Percentiles rank a stretch among this genome's conserved stretches.
Evolutionary conservation across 2,113 vertebrate genomes (phyloP).

Genomic region (Sprattus sprattus): DNA sequence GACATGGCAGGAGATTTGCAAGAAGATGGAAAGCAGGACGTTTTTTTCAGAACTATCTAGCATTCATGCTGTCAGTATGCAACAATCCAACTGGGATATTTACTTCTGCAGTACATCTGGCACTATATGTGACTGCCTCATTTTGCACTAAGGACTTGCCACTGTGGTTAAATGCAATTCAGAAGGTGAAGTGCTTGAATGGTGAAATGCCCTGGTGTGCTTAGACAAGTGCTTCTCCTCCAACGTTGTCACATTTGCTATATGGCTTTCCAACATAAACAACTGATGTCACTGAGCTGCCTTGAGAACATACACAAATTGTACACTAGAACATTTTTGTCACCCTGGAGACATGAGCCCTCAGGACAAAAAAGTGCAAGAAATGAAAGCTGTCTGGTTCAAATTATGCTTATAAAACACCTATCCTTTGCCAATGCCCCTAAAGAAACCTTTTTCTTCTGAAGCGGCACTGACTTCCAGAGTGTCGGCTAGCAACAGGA

Average conservation of each 20-base stretch:
- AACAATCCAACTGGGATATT: not conserved
- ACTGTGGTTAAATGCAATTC: conserved; percentile 9
- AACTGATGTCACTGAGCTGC: conserved; percentile 40
- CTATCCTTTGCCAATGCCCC: conserved; percentile 29
- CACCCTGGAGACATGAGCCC: conserved; percentile 21
- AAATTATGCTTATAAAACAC: conserved; percentile 24
- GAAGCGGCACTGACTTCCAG: conserved; percentile 9
- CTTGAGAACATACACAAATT: conserved; percentile 40
- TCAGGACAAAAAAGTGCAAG: not conserved
- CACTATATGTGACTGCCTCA: not conserved
- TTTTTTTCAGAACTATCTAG: not conserved
- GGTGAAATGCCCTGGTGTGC: conserved; percentile 13
- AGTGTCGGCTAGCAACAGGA: conserved; percentile 45
- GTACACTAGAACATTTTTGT: conserved; percentile 26
- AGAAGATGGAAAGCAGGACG: not conserved
- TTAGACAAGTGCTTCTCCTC: conserved; percentile 29
- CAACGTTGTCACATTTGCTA: conserved; percentile 31
- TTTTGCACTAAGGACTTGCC: conserved; percentile 6
- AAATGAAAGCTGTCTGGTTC: conserved; percentile 22
- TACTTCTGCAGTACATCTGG: not conserved
- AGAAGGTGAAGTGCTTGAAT: not conserved
- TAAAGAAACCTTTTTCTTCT: conserved; percentile 4
- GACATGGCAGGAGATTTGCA: not conserved
- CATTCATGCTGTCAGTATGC: not conserved
- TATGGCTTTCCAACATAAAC: conserved; percentile 41